Evolutionary conservation across 2,888 invertebrate species (phyloP).

Genomic region (Alloplasta piceator): DNA sequence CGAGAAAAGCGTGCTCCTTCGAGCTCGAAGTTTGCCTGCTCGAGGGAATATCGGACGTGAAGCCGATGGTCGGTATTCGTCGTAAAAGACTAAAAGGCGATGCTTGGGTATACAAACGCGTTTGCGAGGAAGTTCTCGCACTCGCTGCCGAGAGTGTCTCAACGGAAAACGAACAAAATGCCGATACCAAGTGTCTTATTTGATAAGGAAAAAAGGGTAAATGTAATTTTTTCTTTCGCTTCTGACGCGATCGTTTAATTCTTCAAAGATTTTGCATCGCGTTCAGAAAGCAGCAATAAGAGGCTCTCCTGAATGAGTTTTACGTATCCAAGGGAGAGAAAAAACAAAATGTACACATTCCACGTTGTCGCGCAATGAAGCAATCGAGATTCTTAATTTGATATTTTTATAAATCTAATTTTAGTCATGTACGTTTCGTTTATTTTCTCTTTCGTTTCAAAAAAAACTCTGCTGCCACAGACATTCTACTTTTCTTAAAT

Average conservation of each 20-base stretch:
- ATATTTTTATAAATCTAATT: conserved; percentile 32
- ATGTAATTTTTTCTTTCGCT: conserved; percentile 25
- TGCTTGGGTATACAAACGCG: conserved; percentile 91
- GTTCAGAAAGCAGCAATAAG: conserved; percentile 41
- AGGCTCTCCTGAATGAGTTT: neutral
- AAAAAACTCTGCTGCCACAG: neutral
- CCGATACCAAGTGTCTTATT: conserved; percentile 78
- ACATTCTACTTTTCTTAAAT: neutral
- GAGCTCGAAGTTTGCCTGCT: conserved; percentile 88
- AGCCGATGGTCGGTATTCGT: conserved; percentile 86
- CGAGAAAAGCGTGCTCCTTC: conserved; percentile 85
- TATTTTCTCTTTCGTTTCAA: conserved; percentile 4
- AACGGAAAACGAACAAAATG: conserved; percentile 68
- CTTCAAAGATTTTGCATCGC: neutral
- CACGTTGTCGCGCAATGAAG: conserved; percentile 22
- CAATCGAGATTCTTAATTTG: conserved; percentile 14
- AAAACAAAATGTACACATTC: conserved; percentile 17
- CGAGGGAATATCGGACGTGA: conserved; percentile 80
- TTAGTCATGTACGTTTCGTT: conserved; percentile 11
- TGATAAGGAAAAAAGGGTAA: conserved; percentile 62
- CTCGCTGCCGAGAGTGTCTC: conserved; percentile 83
- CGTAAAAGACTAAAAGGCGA: conserved; percentile 91
- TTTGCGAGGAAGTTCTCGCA: conserved; percentile 89
- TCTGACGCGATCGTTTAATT: conserved; percentile 3
- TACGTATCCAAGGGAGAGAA: conserved; percentile 7